Conservation (phyloP, 2,888 invertebrate genomes). For the Tuberolachnus salignus region DNA sequence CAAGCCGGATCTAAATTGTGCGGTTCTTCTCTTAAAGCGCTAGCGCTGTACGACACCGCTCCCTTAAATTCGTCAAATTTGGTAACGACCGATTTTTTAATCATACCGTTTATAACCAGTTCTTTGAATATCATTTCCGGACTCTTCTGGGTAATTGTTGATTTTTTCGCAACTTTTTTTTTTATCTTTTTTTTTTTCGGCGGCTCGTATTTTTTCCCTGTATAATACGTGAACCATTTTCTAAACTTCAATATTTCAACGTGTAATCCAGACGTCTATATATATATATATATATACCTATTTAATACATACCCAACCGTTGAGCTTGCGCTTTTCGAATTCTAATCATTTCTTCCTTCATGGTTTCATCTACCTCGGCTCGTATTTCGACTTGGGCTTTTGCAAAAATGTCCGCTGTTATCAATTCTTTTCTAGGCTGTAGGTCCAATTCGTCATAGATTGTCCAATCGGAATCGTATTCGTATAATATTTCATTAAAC, state of each 20-base stretch:
- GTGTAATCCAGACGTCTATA: not conserved
- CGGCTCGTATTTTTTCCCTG: constrained; percentile 22
- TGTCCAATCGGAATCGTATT: constrained; percentile 23
- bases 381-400: constrained; percentile 13
- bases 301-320: constrained; percentile 11
- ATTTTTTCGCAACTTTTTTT: too few relatives aligned
- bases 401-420: not conserved
- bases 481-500: constrained; percentile 24
- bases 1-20: constrained; percentile 3
- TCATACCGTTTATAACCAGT: constrained; percentile 21
- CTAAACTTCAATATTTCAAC: not conserved
- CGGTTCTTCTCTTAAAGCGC: constrained; percentile 18
- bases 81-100: constrained; percentile 14
- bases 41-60: not conserved
- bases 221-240: not conserved
- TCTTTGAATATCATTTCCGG: constrained; percentile 18
- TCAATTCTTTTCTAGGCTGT: not conserved
- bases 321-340: not conserved
- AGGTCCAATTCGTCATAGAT: not conserved
- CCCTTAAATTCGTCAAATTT: constrained; percentile 33
- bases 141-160: too few relatives aligned
- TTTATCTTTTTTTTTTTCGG: constrained; percentile 18
- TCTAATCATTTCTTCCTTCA: not conserved
- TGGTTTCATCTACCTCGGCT: not conserved
- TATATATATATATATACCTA: too few relatives aligned